Percentiles rank a stretch among this genome's conserved stretches.
These are phyloP conservation scores for Listronotus oregonensis DNA, from an alignment of 1,140 invertebrate genomes.

Conservation along the genomic window DNA sequence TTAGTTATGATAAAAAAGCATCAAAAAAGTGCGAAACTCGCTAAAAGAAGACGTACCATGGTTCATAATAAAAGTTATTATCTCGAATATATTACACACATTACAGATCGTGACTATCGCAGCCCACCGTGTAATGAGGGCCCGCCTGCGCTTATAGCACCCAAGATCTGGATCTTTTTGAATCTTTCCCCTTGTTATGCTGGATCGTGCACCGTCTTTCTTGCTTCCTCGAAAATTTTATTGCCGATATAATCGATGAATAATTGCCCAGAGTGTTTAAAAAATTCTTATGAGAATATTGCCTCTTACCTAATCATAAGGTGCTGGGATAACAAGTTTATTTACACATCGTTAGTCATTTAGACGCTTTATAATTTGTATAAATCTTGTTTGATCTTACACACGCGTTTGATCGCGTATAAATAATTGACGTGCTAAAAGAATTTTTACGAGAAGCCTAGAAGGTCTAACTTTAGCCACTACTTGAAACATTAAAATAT, in stretches of 20 bases:
- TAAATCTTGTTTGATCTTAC: too few species aligned
- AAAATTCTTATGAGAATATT: conserved; percentile 35
- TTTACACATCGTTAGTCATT: conserved; percentile 23
- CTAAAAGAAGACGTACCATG: conserved; percentile 52
- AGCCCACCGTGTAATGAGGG: conserved; percentile 57
- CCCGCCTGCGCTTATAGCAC: conserved; percentile 42
- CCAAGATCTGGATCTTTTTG: conserved; percentile 39
- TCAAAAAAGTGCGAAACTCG: conserved; percentile 49
- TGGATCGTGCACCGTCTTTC: conserved; percentile 32
- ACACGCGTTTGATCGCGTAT: too few species aligned
- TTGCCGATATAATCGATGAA: conserved; percentile 35
- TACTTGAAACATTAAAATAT: too few species aligned
- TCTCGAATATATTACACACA: conserved; percentile 56
- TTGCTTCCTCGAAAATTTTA: conserved; percentile 35
- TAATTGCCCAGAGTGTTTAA: conserved; percentile 33
- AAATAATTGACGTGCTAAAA: too few species aligned
- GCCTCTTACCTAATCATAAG: conserved; percentile 31
- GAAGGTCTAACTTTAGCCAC: too few species aligned
- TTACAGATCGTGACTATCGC: conserved; percentile 55
- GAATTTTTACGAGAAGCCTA: too few species aligned
- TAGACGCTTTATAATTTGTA: too few species aligned
- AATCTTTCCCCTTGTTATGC: conserved; percentile 30
- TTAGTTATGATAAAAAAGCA: too few species aligned
- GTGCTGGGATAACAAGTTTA: conserved; percentile 30
- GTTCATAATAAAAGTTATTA: conserved; percentile 56